A percentile compares a stretch with the other conserved stretches of the same genome.
phyloP scores from a whole-genome alignment of 2,888 invertebrate species.

The Tromatobia lineatoria region DNA sequence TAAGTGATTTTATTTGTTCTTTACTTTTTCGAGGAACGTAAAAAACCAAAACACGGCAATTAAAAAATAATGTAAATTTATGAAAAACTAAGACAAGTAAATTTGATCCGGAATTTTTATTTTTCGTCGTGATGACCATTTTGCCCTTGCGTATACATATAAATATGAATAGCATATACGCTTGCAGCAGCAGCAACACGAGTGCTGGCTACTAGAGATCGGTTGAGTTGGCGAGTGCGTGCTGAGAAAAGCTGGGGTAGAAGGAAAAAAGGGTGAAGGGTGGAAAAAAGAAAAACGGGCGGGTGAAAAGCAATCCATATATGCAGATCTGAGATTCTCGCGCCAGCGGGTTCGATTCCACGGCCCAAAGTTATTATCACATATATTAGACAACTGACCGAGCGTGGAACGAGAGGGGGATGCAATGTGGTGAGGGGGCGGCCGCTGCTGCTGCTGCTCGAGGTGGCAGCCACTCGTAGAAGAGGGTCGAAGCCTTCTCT shows the following conservation, averaged over 20 bases:
- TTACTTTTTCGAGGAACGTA: too few species aligned
- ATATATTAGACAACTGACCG: constrained; percentile 84
- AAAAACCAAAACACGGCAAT: too few species aligned
- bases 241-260: constrained; percentile 27
- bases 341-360: constrained; percentile 81
- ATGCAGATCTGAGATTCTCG: constrained; percentile 83
- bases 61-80: too few species aligned
- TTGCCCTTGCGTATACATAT: background rate
- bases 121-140: too few species aligned
- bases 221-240: constrained; percentile 35
- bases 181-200: constrained; percentile 54
- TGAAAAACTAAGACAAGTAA: too few species aligned
- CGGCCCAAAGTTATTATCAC: constrained; percentile 83
- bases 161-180: constrained; percentile 77
- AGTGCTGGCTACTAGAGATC: constrained; percentile 49
- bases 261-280: constrained; percentile 6
- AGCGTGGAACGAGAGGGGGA: constrained; percentile 72
- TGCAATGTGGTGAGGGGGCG: constrained; percentile 38
- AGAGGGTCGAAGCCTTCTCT: constrained; percentile 53
- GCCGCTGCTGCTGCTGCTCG: constrained; percentile 20
- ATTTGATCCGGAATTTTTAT: too few species aligned
- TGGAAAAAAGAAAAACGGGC: constrained; percentile 41
- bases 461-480: constrained; percentile 41
- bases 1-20: too few species aligned
- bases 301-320: constrained; percentile 79